A percentile compares a stretch with the other conserved stretches of the same genome.
These are phyloP conservation scores for Thermophis baileyi DNA, from an alignment of 2,113 vertebrate genomes.

Conservation along the genomic window DNA sequence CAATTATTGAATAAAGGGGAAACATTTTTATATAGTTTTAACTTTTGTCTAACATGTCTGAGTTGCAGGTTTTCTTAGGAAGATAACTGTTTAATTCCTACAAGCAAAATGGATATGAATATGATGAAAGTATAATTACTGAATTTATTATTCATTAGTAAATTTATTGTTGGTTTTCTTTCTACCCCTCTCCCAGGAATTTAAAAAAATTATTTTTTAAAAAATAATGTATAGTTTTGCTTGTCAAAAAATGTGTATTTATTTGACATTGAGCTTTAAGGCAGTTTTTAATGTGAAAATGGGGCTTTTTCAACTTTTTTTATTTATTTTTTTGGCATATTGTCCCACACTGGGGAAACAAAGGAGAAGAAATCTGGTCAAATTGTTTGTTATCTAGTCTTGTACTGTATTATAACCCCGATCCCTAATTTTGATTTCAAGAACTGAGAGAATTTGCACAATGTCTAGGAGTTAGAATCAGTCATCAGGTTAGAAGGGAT, in stretches of 20 bases:
- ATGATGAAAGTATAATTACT: slow-evolving; percentile 39
- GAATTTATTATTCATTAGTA: slow-evolving; percentile 41
- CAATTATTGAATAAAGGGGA: slow-evolving; percentile 13
- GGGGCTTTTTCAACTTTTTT: neutral
- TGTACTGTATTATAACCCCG: slow-evolving; percentile 40
- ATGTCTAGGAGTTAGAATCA: neutral
- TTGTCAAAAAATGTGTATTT: slow-evolving; percentile 26
- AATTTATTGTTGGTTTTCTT: slow-evolving; percentile 38
- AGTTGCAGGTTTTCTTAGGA: slow-evolving; percentile 45
- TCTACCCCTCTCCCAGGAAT: neutral
- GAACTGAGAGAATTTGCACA: slow-evolving; percentile 23
- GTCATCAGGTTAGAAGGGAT: neutral
- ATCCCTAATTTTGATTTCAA: slow-evolving; percentile 44
- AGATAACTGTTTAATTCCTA: slow-evolving; percentile 36
- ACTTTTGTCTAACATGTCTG: slow-evolving; percentile 44
- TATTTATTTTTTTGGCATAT: slow-evolving; percentile 31
- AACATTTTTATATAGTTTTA: slow-evolving; percentile 33
- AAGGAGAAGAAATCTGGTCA: slow-evolving; percentile 32
- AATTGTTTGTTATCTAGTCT: slow-evolving; percentile 14
- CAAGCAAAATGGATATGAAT: slow-evolving; percentile 35
- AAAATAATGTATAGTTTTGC: slow-evolving; percentile 20
- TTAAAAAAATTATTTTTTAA: slow-evolving; percentile 40
- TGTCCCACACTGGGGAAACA: slow-evolving; percentile 29
- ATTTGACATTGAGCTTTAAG: slow-evolving; percentile 46
- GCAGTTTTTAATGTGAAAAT: slow-evolving; percentile 51